A percentile compares a stretch with the other conserved stretches of the same genome.
These are phyloP conservation scores for Rhizomys pruinosus DNA, from an alignment of 2,113 vertebrate species.

Conservation along the genomic window DNA sequence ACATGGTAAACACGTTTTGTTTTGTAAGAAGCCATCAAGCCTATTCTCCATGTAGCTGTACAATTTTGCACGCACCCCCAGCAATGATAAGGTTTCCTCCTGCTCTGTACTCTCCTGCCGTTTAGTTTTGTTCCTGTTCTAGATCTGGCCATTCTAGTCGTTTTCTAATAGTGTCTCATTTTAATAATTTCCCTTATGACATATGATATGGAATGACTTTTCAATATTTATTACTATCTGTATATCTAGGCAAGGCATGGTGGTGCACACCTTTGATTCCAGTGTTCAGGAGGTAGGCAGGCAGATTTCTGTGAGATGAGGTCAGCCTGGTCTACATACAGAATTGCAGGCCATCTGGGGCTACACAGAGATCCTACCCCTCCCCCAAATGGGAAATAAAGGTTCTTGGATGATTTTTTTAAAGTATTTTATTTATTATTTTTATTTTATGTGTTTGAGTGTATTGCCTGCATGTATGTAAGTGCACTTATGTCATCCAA, in stretches of 20 bases:
- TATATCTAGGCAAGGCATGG: not conserved
- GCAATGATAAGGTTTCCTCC: not conserved
- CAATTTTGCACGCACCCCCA: not conserved
- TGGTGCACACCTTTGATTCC: too few relatives aligned
- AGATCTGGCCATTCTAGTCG: not conserved
- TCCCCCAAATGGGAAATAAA: too few relatives aligned
- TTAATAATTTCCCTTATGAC: not conserved
- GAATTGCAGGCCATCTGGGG: too few relatives aligned
- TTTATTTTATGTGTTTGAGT: too few relatives aligned
- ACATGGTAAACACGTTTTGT: not conserved
- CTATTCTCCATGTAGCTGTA: not conserved
- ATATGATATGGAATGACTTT: not conserved
- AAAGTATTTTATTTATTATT: too few relatives aligned
- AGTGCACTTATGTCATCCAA: too few relatives aligned
- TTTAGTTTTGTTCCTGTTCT: not conserved
- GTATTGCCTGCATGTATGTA: too few relatives aligned
- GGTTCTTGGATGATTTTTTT: too few relatives aligned
- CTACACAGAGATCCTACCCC: too few relatives aligned
- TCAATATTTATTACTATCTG: not conserved
- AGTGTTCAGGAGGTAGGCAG: too few relatives aligned
- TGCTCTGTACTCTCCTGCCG: not conserved
- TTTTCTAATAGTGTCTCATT: not conserved
- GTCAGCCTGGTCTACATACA: too few relatives aligned
- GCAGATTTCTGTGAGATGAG: too few relatives aligned
- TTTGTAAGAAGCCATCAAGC: not conserved